Percentiles rank a stretch among this genome's conserved stretches.
Conservation (phyloP, 2,888 invertebrate genomes). For the Linyphia triangularis region DNA sequence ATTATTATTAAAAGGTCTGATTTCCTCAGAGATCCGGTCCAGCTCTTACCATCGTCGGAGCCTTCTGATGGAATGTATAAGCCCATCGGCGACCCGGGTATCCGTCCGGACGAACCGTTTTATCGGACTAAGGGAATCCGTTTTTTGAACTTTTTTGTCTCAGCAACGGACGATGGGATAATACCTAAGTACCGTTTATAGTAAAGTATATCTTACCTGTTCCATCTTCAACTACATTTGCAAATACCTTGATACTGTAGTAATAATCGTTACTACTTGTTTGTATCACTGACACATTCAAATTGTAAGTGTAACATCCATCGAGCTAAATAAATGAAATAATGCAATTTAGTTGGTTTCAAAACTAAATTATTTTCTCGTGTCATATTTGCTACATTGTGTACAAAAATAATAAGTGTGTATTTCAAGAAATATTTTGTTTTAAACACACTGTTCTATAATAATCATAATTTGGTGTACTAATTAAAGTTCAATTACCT, state of each 20-base stretch:
- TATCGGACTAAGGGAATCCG: too few species aligned
- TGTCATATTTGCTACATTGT: not conserved
- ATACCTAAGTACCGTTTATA: too few species aligned
- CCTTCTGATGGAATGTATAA: too few species aligned
- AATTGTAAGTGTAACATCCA: slow-evolving; percentile 62
- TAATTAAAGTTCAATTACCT: not conserved
- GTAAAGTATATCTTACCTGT: slow-evolving; percentile 79
- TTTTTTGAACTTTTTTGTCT: too few species aligned
- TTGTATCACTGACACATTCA: slow-evolving; percentile 75
- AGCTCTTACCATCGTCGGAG: too few species aligned
- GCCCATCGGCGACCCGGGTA: too few species aligned
- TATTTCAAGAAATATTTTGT: too few species aligned
- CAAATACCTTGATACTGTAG: slow-evolving; percentile 79
- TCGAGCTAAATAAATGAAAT: slow-evolving; percentile 36
- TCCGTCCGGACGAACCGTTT: too few species aligned
- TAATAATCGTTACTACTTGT: slow-evolving; percentile 61
- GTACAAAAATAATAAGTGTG: too few species aligned
- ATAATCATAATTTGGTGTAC: not conserved
- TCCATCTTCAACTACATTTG: slow-evolving; percentile 83
- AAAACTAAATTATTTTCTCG: not conserved
- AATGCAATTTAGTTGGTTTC: not conserved
- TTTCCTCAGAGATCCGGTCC: too few species aligned
- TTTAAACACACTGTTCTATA: not conserved
- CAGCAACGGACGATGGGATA: too few species aligned
- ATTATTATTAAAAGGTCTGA: too few species aligned